Base-by-base conservation (phyloP, 2,797 vertebrate species). In the Sebastes jordani region DNA sequence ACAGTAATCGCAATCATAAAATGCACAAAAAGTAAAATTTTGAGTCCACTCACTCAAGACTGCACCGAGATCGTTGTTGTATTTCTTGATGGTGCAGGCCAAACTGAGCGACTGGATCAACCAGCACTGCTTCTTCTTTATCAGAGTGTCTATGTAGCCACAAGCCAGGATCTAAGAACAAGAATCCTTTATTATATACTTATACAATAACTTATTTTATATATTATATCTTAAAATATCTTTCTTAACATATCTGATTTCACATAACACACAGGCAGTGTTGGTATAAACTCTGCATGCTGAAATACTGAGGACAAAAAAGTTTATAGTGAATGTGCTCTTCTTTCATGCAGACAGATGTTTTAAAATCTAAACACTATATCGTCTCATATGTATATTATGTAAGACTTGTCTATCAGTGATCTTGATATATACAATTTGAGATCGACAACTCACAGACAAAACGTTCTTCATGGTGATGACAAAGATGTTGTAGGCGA, bases 381-480 rank as follows among this genome's bases (percentile, higher is more conserved):
- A 23, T 14, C 2, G 3, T 7, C 60, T 65, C 11, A n/a, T 13
- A 38, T 46, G 34, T 3, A 22, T 4, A 7, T 4, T 29, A 58
- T 56, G 5, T 54, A 42, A 25, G 56, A 42, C 71, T 62, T 56
- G 1, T 56, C n/a, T 7, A 22, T 62, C n/a, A 42, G 11, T 14
- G 36, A 65, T 27, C 34, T 5, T 20, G 9, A 62, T 54, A 38
- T 38, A 38, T 38, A 27, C n/a, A 60, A 30, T 14, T 23, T 38
- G 8, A 34, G 25, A 71, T 4, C 25, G 23, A 38, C 25, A 11
- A 92, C 97, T 96, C 91, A 99, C 99, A 2, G 99, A 99, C 16
- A 99, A 95, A 86, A 99, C 95, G 72, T 99, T 99, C 93, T 99
- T 99, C 98, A 99, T 99, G 2, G 97, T 99, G 92, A 99, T 99